Conservation (phyloP, 2,888 invertebrate species). For the Sepioteuthis lessoniana region DNA sequence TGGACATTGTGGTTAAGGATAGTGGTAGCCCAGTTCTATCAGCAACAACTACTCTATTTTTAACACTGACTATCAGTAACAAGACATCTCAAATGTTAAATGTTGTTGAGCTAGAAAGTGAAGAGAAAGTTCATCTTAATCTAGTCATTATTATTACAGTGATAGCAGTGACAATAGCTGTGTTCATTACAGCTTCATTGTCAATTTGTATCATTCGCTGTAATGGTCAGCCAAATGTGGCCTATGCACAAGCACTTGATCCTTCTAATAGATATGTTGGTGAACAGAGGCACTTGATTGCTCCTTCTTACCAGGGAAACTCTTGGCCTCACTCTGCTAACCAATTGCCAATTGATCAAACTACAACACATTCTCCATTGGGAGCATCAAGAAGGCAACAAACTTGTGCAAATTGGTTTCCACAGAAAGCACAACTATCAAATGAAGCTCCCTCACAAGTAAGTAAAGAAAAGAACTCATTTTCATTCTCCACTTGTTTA, state of each 20-base stretch:
- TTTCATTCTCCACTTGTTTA: no score
- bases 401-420: no score
- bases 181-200: not conserved
- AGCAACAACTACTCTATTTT: slow-evolving; percentile 1
- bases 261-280: not conserved
- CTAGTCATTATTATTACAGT: slow-evolving; percentile 2
- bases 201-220: slow-evolving; percentile 9
- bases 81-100: not conserved
- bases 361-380: no score
- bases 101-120: not conserved
- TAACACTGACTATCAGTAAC: slow-evolving; percentile 8
- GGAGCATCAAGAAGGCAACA: no score
- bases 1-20: not conserved
- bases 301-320: not conserved
- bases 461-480: not conserved
- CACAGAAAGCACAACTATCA: no score
- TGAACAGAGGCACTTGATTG: slow-evolving; percentile 6
- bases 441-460: not conserved
- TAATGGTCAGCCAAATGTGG: slow-evolving; percentile 9
- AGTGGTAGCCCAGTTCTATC: slow-evolving; percentile 1
- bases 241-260: not conserved
- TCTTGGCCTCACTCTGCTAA: no score
- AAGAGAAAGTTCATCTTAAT: slow-evolving; percentile 12
- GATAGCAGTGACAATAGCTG: slow-evolving; percentile 13
- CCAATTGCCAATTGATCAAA: no score